Conservation (phyloP, 2,113 vertebrate genomes). For the Sapajus apella region DNA sequence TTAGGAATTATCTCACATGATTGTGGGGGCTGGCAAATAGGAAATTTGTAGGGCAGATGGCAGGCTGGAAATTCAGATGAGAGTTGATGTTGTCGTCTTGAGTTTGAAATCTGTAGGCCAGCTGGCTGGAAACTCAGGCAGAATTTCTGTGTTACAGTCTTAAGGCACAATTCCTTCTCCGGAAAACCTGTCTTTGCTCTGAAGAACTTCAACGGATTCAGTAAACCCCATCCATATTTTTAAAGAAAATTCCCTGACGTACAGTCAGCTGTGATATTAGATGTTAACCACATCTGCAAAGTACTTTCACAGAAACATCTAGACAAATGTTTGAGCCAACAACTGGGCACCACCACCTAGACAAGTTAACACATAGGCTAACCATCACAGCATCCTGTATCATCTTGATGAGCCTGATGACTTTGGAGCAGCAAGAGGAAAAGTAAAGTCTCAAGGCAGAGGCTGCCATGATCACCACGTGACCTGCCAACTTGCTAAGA, state of each 20-base stretch:
- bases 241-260: not conserved
- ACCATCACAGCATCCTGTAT: rapidly evolving
- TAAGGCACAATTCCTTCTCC: not conserved
- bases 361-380: not conserved
- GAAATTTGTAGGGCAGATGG: not conserved
- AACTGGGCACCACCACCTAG: too few species aligned
- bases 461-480: not conserved
- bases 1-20: not conserved
- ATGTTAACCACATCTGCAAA: not conserved
- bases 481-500: not conserved
- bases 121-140: not conserved
- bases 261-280: not conserved
- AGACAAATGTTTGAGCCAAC: too few species aligned
- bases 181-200: not conserved
- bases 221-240: not conserved
- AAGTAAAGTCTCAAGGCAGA: not conserved
- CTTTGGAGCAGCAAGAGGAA: not conserved
- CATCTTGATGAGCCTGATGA: not conserved
- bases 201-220: not conserved
- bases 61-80: not conserved
- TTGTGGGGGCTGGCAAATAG: not conserved
- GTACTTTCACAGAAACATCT: too few species aligned
- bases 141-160: not conserved
- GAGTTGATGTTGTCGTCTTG: not conserved
- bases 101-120: not conserved